Percentiles rank a stretch among this genome's conserved stretches.
Evolutionary conservation across 2,888 invertebrate genomes (phyloP).

Genomic region (Zaprionus bogoriensis): DNA sequence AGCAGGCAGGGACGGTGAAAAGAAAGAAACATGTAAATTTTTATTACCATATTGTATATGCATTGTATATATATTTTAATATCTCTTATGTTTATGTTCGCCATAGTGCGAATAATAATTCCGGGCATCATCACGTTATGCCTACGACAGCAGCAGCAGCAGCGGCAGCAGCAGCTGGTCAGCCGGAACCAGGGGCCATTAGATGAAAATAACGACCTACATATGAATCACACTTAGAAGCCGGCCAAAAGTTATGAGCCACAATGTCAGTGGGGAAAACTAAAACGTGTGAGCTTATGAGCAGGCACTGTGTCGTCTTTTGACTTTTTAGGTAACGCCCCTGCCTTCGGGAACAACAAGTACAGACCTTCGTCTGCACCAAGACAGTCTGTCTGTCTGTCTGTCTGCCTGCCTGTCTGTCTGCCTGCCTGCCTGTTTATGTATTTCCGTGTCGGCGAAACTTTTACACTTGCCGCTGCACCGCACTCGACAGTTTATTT

Average conservation of each 20-base stretch:
- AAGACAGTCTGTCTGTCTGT: constrained; percentile 8
- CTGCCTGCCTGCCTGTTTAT: constrained; percentile 19
- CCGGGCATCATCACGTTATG: constrained; percentile 7
- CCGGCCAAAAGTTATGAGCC: constrained; percentile 33
- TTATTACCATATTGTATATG: constrained; percentile 20
- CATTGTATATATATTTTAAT: constrained; percentile 31
- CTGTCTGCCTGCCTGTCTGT: too few relatives aligned
- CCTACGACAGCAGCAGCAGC: neutral
- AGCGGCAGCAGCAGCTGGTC: constrained; percentile 16
- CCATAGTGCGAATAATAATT: constrained; percentile 31
- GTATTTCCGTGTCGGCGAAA: constrained; percentile 39
- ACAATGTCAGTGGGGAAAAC: constrained; percentile 34
- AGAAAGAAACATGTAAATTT: constrained; percentile 43
- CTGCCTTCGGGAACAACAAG: neutral
- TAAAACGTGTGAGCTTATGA: constrained; percentile 57
- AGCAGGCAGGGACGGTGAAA: neutral
- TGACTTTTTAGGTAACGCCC: neutral
- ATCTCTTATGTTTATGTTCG: constrained; percentile 19
- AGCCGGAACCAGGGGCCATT: constrained; percentile 26
- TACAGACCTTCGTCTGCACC: neutral
- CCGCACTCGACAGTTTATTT: constrained; percentile 41
- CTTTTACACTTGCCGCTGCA: constrained; percentile 38
- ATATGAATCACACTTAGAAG: constrained; percentile 58
- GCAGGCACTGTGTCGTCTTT: constrained; percentile 10
- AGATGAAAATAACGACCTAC: constrained; percentile 39